Evolutionary conservation across 2,888 invertebrate genomes (phyloP), one percentile per base, ranked within the genome.

Genomic region (Dynastes tityus): DNA sequence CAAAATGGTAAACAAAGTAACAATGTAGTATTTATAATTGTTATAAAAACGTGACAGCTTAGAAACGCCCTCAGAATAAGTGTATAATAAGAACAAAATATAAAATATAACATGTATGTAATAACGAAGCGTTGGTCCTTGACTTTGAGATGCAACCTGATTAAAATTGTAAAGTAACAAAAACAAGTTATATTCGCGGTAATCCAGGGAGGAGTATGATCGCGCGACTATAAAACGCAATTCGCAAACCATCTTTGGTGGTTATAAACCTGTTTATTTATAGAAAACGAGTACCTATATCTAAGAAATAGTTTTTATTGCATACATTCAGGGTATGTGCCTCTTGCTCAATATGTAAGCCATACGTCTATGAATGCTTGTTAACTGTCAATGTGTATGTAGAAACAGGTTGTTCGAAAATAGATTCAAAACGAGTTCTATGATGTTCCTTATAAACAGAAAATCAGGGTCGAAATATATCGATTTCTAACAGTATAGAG

Each of bases 181-280:
- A 51, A 68, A 68, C 65, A 65, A 40, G 40, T 40, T 51, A 22
- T 22, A 22, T 11, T 58, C 73, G 73, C 8, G 9, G 58, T 55
- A 76, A 32, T 76, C 67, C 29, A 49, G 67, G 16, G 53, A 76
- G 65, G 65, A 76, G 55, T 67, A 76, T 9, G 53, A 16, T 37
- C 51, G 67, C n/a, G 45, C 32, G 5, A 0, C 51, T 29, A 32
- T 67, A 51, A 67, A 53, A 71, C 45, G 71, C 29, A 45, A 71
- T 77, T 22, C 63, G 63, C 63, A 64, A 29, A 32, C 63, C 70
- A 61, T 77, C 68, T 71, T 63, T 51, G 77, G 61, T 51, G 65
- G 53, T 65, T 65, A 76, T 65, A 76, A 51, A 65, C 65, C 51
- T 22, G 71, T 77, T 71, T 77, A 77, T 77, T 77, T 77, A 77